These are phyloP conservation scores for Tetrapedia diversipes DNA, from an alignment of 2,888 invertebrate genomes.

Conservation along the genomic window DNA sequence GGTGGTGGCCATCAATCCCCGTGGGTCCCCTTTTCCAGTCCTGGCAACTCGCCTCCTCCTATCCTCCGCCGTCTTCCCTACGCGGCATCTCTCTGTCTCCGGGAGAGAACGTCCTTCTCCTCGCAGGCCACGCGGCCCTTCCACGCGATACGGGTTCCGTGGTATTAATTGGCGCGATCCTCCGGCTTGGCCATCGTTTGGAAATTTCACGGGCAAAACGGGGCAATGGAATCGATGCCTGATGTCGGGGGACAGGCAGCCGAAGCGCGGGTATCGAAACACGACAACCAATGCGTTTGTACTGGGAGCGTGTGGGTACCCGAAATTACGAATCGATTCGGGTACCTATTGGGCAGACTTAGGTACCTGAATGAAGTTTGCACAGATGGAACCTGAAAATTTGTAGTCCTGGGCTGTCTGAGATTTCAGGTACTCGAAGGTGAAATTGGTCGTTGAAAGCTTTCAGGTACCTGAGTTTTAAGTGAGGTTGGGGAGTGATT, in stretches of 20 bases:
- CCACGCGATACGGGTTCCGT: constrained; percentile 67
- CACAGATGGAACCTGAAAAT: too few species aligned
- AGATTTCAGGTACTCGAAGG: too few species aligned
- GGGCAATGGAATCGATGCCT: background rate
- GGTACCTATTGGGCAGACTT: too few species aligned
- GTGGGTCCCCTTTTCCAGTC: constrained; percentile 70
- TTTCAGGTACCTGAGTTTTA: too few species aligned
- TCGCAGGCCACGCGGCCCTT: constrained; percentile 47
- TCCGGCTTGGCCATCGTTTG: constrained; percentile 3
- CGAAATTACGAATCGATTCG: too few species aligned
- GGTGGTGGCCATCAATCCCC: constrained; percentile 81
- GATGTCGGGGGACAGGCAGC: background rate
- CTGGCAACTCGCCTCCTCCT: constrained; percentile 60
- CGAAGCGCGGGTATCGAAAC: constrained; percentile 24
- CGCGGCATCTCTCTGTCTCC: constrained; percentile 43
- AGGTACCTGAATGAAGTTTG: too few species aligned
- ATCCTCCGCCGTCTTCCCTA: constrained; percentile 52
- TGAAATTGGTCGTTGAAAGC: too few species aligned
- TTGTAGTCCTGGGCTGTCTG: too few species aligned
- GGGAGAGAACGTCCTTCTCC: constrained; percentile 45
- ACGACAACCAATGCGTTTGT: too few species aligned
- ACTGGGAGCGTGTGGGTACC: too few species aligned
- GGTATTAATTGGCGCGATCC: constrained; percentile 71
- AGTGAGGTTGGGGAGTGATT: too few species aligned
- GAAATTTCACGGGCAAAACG: constrained; percentile 23